A percentile compares a stretch with the other conserved stretches of the same genome.
Evolutionary conservation across 1,140 invertebrate genomes (phyloP).

Genomic region (Zaprionus ghesquierei): DNA sequence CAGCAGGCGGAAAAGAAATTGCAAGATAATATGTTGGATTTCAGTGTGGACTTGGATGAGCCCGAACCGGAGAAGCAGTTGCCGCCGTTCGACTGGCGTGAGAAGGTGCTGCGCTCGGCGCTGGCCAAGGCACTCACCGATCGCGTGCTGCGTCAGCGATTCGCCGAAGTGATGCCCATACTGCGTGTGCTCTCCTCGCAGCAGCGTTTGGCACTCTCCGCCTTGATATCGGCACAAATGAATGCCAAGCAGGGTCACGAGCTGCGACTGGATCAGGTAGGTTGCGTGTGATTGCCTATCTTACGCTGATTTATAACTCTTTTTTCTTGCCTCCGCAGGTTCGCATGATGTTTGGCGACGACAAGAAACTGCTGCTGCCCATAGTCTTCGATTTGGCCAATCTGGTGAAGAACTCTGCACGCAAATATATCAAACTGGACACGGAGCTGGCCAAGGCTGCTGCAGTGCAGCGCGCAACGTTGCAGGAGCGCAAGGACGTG

Average conservation of each 20-base stretch:
- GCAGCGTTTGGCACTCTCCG: conserved; percentile 85
- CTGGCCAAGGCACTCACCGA: conserved; percentile 71
- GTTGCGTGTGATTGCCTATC: not conserved
- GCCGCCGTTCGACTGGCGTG: conserved; percentile 72
- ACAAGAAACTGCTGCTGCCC: conserved; percentile 85
- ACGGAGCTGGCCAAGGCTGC: conserved; percentile 82
- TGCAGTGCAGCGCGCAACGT: conserved; percentile 33
- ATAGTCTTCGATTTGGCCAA: conserved; percentile 87
- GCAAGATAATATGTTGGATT: conserved; percentile 68
- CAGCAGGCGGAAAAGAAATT: conserved; percentile 55
- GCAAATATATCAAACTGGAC: conserved; percentile 77
- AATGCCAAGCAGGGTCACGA: conserved; percentile 83
- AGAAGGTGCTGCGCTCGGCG: conserved; percentile 82
- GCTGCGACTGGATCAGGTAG: conserved; percentile 84
- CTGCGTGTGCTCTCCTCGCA: conserved; percentile 85
- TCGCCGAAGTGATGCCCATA: conserved; percentile 86
- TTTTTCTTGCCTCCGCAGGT: conserved; percentile 72
- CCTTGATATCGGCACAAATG: conserved; percentile 85
- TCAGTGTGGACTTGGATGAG: conserved; percentile 68
- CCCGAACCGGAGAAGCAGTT: conserved; percentile 58
- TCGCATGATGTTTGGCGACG: conserved; percentile 84
- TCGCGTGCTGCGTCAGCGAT: conserved; percentile 79
- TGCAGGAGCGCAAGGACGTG: conserved; percentile 45
- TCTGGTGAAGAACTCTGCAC: conserved; percentile 84
- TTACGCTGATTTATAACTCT: too few relatives aligned